Evolutionary conservation across 2,888 invertebrate genomes (phyloP), one percentile per base, ranked within the genome.

Genomic region (Caenorhabditis sp.): DNA sequence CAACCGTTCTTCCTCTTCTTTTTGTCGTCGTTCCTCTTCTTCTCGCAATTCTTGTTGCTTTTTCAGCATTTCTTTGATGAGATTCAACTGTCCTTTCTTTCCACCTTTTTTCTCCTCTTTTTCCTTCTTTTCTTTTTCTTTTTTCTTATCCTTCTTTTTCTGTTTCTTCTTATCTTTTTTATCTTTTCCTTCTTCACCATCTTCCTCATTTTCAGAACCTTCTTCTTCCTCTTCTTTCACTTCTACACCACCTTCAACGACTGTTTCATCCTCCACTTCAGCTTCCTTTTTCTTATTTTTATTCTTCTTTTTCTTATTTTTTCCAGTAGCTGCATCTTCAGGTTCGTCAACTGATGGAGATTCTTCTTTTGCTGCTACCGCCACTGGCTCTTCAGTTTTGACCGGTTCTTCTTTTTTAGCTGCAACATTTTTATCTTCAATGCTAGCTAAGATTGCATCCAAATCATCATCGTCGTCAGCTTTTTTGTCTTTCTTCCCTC

Each of bases 31-130:
- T 62, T 78, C 68, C 21, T 87, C 74, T 58, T 88, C 82, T 62
- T 88, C 88, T 69, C 88, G 86, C 63, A 95, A 94, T 88, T 95
- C 95, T 87, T 82, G 84, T 54, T 88, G 81, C 63, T 85, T 85
- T 65, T 86, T 83, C 75, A 89, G 84, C 57, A 88, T 83, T 73
- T 90, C 89, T 77, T 89, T 88, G 76, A 90, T 79, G 61, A 77
- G 51, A 17, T 61, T 62, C 24, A 81, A 58, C 4, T 66, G 57
- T 58, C 72, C 77, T 66, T 81, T 76, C 66, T 79, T 79, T 62
- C 66, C 69, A 4, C 76, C 71, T 55, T 70, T 58, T 36, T 79
- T 67, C 51, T 69, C 62, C 50, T 71, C 59, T 62, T 79, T 66
- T 21, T 78, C 64, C 37, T 81, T 62, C 66, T 84, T 69, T 64